Evolutionary conservation across 2,888 invertebrate species (phyloP), one percentile per base, ranked within the genome.

Genomic region (Pollenia griseotomentosa): DNA sequence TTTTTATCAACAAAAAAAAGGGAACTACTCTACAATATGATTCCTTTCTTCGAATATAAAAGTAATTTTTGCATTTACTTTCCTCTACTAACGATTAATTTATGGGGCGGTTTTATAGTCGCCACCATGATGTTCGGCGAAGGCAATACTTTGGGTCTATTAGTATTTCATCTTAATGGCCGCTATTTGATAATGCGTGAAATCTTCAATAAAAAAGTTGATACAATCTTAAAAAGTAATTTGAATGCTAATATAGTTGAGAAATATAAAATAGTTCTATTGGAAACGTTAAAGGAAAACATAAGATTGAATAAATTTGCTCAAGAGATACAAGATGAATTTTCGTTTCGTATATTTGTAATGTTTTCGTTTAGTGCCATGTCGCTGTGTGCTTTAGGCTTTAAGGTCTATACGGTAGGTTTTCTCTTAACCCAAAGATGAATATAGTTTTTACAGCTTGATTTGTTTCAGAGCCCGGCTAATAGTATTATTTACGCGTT

Each of bases 321-420:
- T 0, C 85, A 79, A 1, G 85, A 90, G 12, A 70, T 92, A 51
- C 90, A 92, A 86, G 8, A 79, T 0, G 90, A 90, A 16, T 91
- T 90, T 57, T 90, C 89, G 0, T 89, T 90, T 75, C 90, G 91
- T 0, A 89, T 92, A 14, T 92, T 92, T 61, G 83, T 91, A 10
- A 89, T 90, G 89, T 90, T 92, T 66, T 85, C 89, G 3, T 91
- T 90, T 40, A 90, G 92, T 19, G 90, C 92, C 0, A 57, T 66
- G 0, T 23, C 90, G 1, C 19, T 92, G 4, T 92, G 92, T 79
- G 90, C 89, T 0, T 44, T 92, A n/a, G 88, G 89, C 16, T 92
- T 91, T 46, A 92, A 92, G 84, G 89, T 91, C 3, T 90, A 90
- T 77, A 90, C 90, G 89, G 90, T 90, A 57, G 73, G 82, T 74